phyloP scores from a whole-genome alignment of 2,797 vertebrate species.

The Mallotus villosus region DNA sequence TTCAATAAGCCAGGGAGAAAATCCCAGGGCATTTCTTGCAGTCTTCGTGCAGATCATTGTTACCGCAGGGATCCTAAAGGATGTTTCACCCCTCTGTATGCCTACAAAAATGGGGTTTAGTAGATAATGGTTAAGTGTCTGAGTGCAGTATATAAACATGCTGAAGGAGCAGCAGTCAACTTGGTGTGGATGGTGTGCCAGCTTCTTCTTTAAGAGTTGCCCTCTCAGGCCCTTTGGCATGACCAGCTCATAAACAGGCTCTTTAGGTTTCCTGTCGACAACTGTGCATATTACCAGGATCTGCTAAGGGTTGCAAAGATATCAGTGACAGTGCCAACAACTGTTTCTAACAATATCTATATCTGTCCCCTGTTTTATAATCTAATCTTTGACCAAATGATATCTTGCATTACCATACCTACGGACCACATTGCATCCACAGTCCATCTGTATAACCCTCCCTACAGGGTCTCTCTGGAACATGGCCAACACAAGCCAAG shows the following conservation, averaged over 20 bases:
- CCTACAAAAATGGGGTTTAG: too few species aligned
- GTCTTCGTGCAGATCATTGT: neutral
- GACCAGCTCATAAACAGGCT: slow-evolving; percentile 1
- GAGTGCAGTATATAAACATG: too few species aligned
- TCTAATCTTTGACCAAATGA: too few species aligned
- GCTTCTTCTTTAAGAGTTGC: neutral
- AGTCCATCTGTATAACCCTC: too few species aligned
- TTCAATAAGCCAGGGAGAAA: neutral
- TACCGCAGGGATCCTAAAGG: too few species aligned
- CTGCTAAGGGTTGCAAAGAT: neutral
- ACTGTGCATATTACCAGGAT: neutral
- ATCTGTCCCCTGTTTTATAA: neutral
- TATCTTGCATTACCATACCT: too few species aligned
- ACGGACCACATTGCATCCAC: too few species aligned
- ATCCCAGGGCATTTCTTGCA: neutral
- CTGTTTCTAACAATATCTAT: neutral
- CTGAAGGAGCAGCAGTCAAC: neutral
- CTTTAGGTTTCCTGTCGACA: neutral
- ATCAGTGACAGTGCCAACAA: neutral
- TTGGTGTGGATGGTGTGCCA: neutral
- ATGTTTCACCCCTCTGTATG: too few species aligned
- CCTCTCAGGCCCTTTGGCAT: neutral
- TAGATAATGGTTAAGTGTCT: neutral
- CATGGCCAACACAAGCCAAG: neutral
- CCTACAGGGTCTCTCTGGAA: neutral